Evolutionary conservation across 2,797 vertebrate species (phyloP).

Genomic region (Bovichtus diacanthus): DNA sequence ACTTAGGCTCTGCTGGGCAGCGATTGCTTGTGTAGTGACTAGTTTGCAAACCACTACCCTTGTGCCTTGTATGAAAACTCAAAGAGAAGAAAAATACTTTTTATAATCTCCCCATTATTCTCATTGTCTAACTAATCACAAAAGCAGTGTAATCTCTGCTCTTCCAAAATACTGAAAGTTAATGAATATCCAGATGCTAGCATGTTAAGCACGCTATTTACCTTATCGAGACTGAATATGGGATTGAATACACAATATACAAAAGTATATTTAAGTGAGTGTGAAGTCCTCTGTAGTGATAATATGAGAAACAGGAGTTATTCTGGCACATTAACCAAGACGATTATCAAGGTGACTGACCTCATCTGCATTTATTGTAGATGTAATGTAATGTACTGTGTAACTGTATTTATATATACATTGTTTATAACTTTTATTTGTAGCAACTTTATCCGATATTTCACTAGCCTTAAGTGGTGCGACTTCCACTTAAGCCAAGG

Average conservation of each 20-base stretch:
- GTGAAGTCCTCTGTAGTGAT: slow-evolving; percentile 18
- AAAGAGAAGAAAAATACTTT: slow-evolving; percentile 43
- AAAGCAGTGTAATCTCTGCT: slow-evolving; percentile 40
- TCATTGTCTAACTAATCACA: slow-evolving; percentile 37
- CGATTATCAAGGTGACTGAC: slow-evolving; percentile 13
- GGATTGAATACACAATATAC: slow-evolving; percentile 11
- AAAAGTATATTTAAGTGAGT: neutral
- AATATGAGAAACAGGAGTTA: slow-evolving; percentile 9
- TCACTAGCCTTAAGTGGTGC: slow-evolving; percentile 71
- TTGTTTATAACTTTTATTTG: slow-evolving; percentile 59
- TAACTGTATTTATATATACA: slow-evolving; percentile 46
- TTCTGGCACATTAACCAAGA: slow-evolving; percentile 8
- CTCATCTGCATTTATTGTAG: slow-evolving; percentile 41
- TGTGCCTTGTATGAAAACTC: slow-evolving; percentile 82
- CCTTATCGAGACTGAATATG: slow-evolving; percentile 2
- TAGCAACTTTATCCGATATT: slow-evolving; percentile 61
- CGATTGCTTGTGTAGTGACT: slow-evolving; percentile 72
- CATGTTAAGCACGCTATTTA: slow-evolving; percentile 34
- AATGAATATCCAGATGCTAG: slow-evolving; percentile 25
- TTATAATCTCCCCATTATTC: slow-evolving; percentile 27
- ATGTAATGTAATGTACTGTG: slow-evolving; percentile 46
- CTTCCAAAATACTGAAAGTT: slow-evolving; percentile 32
- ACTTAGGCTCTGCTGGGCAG: slow-evolving; percentile 71
- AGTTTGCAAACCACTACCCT: slow-evolving; percentile 77
- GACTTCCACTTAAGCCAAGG: slow-evolving; percentile 54